These are phyloP conservation scores for Bhutanitis thaidina DNA, from an alignment of 2,888 invertebrate species.

Conservation along the genomic window DNA sequence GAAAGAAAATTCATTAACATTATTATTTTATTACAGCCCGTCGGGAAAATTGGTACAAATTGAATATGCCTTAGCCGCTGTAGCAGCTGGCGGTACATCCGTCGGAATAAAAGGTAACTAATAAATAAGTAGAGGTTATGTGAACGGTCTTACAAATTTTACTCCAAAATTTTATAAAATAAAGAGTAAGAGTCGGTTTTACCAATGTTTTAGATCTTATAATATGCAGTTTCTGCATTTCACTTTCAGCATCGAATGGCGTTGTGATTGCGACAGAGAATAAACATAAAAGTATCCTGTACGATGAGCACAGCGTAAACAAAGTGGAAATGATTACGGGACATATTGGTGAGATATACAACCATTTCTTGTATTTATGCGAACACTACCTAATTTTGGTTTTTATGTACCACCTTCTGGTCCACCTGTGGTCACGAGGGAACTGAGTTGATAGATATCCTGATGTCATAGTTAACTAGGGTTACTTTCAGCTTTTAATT, in stretches of 20 bases:
- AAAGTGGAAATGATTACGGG: conserved; percentile 98
- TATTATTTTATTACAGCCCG: conserved; percentile 84
- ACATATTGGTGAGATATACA: conserved; percentile 81
- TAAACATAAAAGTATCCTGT: conserved; percentile 97
- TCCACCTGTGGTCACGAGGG: no score
- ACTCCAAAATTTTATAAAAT: background rate
- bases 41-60: conserved; percentile 99
- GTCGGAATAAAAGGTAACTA: conserved; percentile 96
- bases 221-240: background rate
- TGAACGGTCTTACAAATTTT: conserved; percentile 21
- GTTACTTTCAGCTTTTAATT: no score
- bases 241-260: conserved; percentile 92
- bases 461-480: no score
- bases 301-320: conserved; percentile 97
- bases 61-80: conserved; percentile 99
- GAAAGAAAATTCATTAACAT: background rate
- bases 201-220: no score
- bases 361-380: no score
- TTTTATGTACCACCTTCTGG: no score
- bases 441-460: no score
- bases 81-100: conserved; percentile 98
- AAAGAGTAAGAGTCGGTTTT: no score
- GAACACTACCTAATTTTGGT: no score
- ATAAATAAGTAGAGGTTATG: conserved; percentile 35
- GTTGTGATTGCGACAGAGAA: conserved; percentile 99